phyloP scores from a whole-genome alignment of 2,888 invertebrate genomes.

The Hoplodrina blanda region DNA sequence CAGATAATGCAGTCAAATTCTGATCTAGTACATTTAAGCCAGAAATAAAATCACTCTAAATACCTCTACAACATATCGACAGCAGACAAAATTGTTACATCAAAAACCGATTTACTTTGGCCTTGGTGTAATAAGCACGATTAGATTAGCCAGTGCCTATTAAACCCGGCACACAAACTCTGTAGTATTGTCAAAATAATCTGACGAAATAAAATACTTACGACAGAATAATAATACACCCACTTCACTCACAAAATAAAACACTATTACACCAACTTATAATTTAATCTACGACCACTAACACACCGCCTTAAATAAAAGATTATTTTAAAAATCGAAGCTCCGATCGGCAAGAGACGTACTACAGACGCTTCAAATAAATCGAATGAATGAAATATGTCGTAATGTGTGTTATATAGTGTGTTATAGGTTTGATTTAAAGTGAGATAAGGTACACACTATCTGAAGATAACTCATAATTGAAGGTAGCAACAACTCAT shows the following conservation, averaged over 20 bases:
- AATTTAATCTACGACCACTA: not conserved
- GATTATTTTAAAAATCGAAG: not conserved
- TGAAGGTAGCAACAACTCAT: not conserved
- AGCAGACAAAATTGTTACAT: no score
- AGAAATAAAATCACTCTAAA: no score
- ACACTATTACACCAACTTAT: slow-evolving; percentile 7
- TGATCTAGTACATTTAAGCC: no score
- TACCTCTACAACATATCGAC: no score
- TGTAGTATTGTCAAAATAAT: not conserved
- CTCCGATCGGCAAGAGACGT: not conserved
- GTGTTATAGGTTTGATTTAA: slow-evolving; percentile 2
- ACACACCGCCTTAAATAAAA: not conserved
- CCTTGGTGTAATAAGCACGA: not conserved
- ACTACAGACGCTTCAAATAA: slow-evolving; percentile 4
- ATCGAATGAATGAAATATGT: slow-evolving; percentile 18
- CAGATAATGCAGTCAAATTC: no score
- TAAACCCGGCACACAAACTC: not conserved
- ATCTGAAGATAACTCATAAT: not conserved
- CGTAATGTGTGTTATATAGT: slow-evolving; percentile 15
- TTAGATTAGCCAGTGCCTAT: slow-evolving; percentile 1
- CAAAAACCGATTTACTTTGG: not conserved
- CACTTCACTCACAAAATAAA: slow-evolving; percentile 22
- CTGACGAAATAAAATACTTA: slow-evolving; percentile 6
- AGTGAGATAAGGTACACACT: slow-evolving; percentile 16
- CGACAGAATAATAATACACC: slow-evolving; percentile 4